A percentile compares a stretch with the other conserved stretches of the same genome.
Evolutionary conservation across 2,113 vertebrate genomes (phyloP).

Genomic region (Leptosomus discolor): DNA sequence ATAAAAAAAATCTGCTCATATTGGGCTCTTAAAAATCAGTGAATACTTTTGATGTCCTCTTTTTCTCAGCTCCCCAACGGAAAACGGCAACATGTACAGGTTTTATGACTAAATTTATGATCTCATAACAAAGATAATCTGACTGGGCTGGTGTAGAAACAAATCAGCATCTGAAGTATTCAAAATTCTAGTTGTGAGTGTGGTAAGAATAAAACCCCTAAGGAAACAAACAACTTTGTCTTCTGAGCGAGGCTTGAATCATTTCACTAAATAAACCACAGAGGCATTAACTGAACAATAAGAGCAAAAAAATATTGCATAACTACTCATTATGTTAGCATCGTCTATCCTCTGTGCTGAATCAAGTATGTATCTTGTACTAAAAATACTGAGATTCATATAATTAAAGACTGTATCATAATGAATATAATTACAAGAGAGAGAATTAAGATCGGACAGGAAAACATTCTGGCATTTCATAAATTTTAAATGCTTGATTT

Average conservation of each 20-base stretch:
- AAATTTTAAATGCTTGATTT: not conserved
- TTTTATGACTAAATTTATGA: not conserved
- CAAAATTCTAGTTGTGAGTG: not conserved
- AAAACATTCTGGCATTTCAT: not conserved
- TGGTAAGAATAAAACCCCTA: not conserved
- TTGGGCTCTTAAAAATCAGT: not conserved
- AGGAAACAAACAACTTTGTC: not conserved
- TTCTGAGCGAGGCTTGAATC: not conserved
- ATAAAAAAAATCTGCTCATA: not conserved
- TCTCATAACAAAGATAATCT: not conserved
- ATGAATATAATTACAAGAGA: not conserved
- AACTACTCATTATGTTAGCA: not conserved
- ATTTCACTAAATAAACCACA: not conserved
- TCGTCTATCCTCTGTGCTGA: not conserved
- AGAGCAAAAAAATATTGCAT: not conserved
- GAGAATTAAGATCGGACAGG: not conserved
- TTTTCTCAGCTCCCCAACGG: not conserved
- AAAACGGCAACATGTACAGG: not conserved
- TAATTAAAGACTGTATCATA: not conserved
- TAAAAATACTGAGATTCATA: conserved; percentile 14
- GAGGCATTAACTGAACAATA: conserved; percentile 1
- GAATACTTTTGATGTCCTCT: not conserved
- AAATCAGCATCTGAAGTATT: not conserved
- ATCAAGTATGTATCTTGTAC: not conserved
- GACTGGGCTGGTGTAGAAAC: not conserved